Conservation (phyloP, 2,797 vertebrate genomes). For the Oreonectes daqikongensis region DNA sequence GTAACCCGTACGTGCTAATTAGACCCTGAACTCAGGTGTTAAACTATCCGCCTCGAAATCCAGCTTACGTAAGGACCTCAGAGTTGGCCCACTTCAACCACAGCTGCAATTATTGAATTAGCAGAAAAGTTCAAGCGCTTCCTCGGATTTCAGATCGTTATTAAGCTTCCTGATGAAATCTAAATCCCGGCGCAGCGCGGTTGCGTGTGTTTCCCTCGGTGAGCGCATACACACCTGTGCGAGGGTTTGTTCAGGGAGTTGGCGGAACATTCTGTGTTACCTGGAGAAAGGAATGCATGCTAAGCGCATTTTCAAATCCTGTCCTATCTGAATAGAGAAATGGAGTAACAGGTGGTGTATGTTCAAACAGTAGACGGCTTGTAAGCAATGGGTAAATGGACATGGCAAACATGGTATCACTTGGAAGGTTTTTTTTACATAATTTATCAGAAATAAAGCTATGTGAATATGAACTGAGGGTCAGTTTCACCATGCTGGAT, state of each 20-base stretch:
- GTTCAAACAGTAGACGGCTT: background rate
- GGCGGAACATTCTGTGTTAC: constrained; percentile 52
- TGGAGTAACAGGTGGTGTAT: constrained; percentile 43
- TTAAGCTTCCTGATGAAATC: constrained; percentile 85
- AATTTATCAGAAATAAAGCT: no score
- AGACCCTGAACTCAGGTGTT: constrained; percentile 85
- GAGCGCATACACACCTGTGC: constrained; percentile 68
- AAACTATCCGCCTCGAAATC: constrained; percentile 77
- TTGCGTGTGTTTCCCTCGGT: constrained; percentile 59
- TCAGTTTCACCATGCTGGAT: no score
- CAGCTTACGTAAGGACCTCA: constrained; percentile 80
- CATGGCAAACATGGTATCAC: constrained; percentile 11
- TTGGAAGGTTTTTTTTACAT: background rate
- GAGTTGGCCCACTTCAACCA: constrained; percentile 81
- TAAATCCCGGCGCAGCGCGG: constrained; percentile 81
- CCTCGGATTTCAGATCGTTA: constrained; percentile 91
- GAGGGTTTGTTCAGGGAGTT: constrained; percentile 36
- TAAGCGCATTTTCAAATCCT: constrained; percentile 19
- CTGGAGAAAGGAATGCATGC: constrained; percentile 55
- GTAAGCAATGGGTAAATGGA: constrained; percentile 16
- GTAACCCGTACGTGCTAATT: constrained; percentile 81
- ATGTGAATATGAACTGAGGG: no score
- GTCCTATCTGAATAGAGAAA: background rate
- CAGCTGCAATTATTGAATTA: constrained; percentile 98
- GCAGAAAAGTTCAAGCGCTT: constrained; percentile 90